Conservation (phyloP, 2,888 invertebrate species). For the Hyppa rectilinea region DNA sequence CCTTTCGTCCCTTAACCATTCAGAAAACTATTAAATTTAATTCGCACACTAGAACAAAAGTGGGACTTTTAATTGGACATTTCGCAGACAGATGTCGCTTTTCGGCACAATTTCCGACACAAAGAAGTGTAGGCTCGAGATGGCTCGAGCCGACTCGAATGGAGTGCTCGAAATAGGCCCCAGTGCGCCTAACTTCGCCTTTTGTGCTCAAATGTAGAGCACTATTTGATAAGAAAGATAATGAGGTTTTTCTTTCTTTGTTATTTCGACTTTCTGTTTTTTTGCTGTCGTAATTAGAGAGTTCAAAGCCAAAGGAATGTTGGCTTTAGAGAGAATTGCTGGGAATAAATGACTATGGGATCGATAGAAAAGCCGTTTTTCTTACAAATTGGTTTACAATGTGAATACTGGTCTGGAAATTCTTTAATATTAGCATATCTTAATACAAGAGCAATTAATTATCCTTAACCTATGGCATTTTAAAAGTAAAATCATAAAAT, state of each 20-base stretch:
- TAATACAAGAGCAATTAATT: neutral
- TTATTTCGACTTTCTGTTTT: constrained; percentile 31
- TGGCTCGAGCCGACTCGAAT: constrained; percentile 25
- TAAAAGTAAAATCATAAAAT: neutral
- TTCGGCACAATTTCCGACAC: constrained; percentile 60
- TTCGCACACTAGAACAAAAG: constrained; percentile 28
- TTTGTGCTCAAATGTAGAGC: constrained; percentile 59
- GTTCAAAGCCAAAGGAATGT: constrained; percentile 25
- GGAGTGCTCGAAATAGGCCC: constrained; percentile 53
- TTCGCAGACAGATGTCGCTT: constrained; percentile 60
- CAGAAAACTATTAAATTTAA: constrained; percentile 49
- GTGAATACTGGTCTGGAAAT: neutral
- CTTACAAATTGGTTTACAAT: neutral
- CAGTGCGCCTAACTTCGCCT: constrained; percentile 44
- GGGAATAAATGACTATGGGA: neutral
- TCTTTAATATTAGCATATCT: neutral
- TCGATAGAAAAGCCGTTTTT: neutral
- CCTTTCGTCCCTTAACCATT: neutral
- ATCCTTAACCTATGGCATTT: neutral
- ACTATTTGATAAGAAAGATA: constrained; percentile 63
- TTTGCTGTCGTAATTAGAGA: constrained; percentile 19
- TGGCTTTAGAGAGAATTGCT: neutral
- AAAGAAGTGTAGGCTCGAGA: constrained; percentile 47
- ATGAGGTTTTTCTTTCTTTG: constrained; percentile 60
- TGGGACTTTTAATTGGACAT: constrained; percentile 60